These are phyloP conservation scores for Ophthalmolycus amberensis DNA, from an alignment of 2,113 vertebrate species.

Conservation along the genomic window DNA sequence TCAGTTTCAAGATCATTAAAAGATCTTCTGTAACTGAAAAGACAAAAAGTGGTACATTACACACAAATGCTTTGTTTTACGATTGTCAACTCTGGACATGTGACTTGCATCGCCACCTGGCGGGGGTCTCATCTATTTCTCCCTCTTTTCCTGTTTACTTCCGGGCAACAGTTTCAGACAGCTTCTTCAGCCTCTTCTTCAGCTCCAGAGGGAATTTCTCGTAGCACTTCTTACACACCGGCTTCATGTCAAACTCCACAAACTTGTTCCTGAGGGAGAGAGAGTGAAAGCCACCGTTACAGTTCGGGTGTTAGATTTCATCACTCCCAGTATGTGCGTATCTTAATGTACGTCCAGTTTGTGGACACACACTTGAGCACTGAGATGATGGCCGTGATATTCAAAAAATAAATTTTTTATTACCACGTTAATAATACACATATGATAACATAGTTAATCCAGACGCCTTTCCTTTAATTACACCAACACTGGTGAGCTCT, in stretches of 20 bases:
- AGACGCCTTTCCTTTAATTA: not conserved
- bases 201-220: slow-evolving; percentile 99
- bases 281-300: not conserved
- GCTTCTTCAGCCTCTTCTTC: slow-evolving; percentile 99
- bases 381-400: not conserved
- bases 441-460: not conserved
- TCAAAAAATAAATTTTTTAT: not conserved
- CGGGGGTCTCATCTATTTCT: not conserved
- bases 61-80: slow-evolving; percentile 3
- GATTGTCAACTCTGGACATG: slow-evolving; percentile 23
- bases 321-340: not conserved
- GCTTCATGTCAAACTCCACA: slow-evolving; percentile 99
- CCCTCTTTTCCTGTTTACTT: slow-evolving; percentile 82
- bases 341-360: not conserved
- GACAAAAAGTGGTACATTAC: slow-evolving; percentile 18
- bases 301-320: not conserved
- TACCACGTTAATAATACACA: too few species aligned
- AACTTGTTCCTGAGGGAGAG: slow-evolving; percentile 93
- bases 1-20: slow-evolving; percentile 39
- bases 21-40: slow-evolving; percentile 15
- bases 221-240: slow-evolving; percentile 99
- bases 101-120: not conserved
- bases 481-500: slow-evolving; percentile 16
- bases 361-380: not conserved
- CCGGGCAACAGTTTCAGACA: slow-evolving; percentile 94